Percentiles rank a stretch among this genome's conserved stretches.
Conservation (phyloP, 2,797 vertebrate genomes). For the Prionace glauca region DNA sequence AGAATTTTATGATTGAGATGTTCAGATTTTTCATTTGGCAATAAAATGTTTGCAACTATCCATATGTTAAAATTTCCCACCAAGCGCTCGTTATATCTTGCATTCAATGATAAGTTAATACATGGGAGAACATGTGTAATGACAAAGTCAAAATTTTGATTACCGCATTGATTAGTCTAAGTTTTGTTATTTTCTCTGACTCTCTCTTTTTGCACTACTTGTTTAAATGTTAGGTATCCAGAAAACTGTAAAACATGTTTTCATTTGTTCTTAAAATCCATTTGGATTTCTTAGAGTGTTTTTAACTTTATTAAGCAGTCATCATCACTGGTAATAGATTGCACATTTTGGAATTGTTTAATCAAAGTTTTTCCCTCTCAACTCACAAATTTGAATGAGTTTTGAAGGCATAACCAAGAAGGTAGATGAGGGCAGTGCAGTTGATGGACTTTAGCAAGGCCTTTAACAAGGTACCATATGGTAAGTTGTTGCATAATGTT, state of each 20-base stretch:
- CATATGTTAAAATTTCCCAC: too few species aligned
- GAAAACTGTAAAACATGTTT: neutral
- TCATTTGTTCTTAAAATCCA: neutral
- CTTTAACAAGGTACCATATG: too few species aligned
- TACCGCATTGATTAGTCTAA: neutral
- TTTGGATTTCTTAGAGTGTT: neutral
- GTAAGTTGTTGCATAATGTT: too few species aligned
- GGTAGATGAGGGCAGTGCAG: too few species aligned
- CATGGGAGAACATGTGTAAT: neutral
- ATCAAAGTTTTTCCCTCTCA: neutral
- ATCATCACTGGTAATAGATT: neutral
- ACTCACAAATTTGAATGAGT: too few species aligned
- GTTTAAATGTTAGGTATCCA: neutral
- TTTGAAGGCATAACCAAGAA: too few species aligned
- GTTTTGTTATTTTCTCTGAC: neutral
- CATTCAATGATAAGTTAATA: neutral
- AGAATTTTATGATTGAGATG: neutral
- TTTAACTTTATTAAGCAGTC: neutral
- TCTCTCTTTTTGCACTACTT: neutral
- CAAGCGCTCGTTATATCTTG: neutral
- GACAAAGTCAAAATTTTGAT: neutral
- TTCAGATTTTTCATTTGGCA: neutral
- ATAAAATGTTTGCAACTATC: neutral
- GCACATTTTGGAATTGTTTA: neutral
- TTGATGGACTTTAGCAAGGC: too few species aligned